Percentiles rank a stretch among this genome's conserved stretches.
Conservation (phyloP, 2,888 invertebrate genomes). For the Callimorpha dominula region DNA sequence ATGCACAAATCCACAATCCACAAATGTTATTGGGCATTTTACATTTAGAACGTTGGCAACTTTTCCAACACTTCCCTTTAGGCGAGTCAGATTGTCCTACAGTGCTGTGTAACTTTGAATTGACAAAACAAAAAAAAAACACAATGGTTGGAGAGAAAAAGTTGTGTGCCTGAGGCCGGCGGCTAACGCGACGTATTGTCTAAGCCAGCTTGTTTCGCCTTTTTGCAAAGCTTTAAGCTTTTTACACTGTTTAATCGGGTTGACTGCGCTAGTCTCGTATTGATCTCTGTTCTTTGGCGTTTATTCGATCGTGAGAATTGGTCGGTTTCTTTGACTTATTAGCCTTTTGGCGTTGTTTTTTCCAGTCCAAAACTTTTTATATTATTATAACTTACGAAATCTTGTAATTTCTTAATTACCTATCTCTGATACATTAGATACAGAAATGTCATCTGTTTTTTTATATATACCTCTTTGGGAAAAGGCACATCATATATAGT, state of each 20-base stretch:
- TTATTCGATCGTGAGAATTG: slow-evolving; percentile 37
- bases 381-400: neutral
- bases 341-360: slow-evolving; percentile 12
- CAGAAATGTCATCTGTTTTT: no score
- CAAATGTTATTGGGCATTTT: slow-evolving; percentile 24
- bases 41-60: slow-evolving; percentile 26
- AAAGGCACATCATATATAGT: no score
- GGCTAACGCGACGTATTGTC: slow-evolving; percentile 50
- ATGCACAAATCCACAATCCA: slow-evolving; percentile 12
- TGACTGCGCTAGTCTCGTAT: slow-evolving; percentile 42
- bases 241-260: slow-evolving; percentile 54
- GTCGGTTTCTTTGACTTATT: slow-evolving; percentile 34
- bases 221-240: slow-evolving; percentile 44
- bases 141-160: slow-evolving; percentile 62
- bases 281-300: slow-evolving; percentile 49
- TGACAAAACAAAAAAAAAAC: slow-evolving; percentile 60
- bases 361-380: neutral
- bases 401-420: neutral
- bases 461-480: no score
- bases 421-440: neutral
- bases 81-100: slow-evolving; percentile 36
- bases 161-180: slow-evolving; percentile 55
- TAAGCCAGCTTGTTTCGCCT: slow-evolving; percentile 43
- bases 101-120: slow-evolving; percentile 54
- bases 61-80: slow-evolving; percentile 40